Conservation (phyloP, 2,113 vertebrate genomes). For the Oreochromis spilurus region DNA sequence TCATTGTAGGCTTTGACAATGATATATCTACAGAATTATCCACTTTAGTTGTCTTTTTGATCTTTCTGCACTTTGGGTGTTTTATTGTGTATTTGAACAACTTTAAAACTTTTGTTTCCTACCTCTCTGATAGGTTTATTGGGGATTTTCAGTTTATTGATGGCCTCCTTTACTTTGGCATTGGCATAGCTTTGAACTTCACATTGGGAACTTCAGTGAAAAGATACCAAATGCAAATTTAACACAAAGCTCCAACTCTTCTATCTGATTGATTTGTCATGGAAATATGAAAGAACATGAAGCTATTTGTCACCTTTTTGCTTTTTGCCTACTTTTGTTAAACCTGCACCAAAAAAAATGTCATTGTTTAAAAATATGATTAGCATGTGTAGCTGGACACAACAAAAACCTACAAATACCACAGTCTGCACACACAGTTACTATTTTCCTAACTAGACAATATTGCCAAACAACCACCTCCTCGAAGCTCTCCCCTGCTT, state of each 20-base stretch:
- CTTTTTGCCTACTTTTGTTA: background rate
- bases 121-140: background rate
- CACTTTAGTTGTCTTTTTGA: background rate
- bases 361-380: background rate
- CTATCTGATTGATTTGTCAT: background rate
- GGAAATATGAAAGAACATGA: background rate
- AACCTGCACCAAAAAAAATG: background rate
- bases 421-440: background rate
- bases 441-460: background rate
- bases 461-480: background rate
- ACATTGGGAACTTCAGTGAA: background rate
- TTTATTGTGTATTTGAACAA: background rate
- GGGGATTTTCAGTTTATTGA: fast-evolving
- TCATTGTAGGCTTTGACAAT: background rate
- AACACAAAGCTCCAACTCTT: background rate
- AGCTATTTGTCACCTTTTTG: background rate
- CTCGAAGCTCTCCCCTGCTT: background rate
- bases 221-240: background rate
- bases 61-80: background rate
- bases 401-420: background rate
- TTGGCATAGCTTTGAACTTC: background rate
- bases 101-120: background rate
- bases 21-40: background rate
- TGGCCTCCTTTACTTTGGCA: background rate
- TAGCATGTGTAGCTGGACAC: background rate